These are phyloP conservation scores for Cassiopea xamachana DNA, from an alignment of 30 jellyfish, hydroid and myxozoan genomes.

Conservation along the genomic window DNA sequence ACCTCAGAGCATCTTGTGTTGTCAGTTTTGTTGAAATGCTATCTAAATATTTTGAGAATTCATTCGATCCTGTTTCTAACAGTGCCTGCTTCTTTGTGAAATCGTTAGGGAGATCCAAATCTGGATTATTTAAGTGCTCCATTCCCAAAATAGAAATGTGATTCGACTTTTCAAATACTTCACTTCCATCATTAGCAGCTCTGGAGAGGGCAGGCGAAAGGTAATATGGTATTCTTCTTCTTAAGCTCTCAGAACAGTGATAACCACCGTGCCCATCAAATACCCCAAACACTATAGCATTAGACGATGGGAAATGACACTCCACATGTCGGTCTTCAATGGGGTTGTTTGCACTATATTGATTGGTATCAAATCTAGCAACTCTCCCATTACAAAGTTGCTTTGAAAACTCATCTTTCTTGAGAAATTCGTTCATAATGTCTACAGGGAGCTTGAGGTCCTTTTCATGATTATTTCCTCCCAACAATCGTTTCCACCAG, in stretches of 20 bases:
- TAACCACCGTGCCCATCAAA: conserved; percentile 99
- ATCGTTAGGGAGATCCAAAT: conserved; percentile 58
- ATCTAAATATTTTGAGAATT: conserved; percentile 33
- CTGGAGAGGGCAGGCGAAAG: conserved; percentile 70
- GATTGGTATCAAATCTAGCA: conserved; percentile 91
- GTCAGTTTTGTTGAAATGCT: conserved; percentile 1
- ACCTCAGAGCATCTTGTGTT: conserved; percentile 54
- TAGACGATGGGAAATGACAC: conserved; percentile 62
- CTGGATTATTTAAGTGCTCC: conserved; percentile 59
- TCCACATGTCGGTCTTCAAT: conserved; percentile 98
- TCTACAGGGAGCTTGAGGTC: conserved; percentile 48
- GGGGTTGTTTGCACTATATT: conserved; percentile 84
- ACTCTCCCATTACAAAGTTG: conserved; percentile 50
- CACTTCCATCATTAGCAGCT: not conserved
- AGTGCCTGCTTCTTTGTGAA: conserved; percentile 74
- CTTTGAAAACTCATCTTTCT: conserved; percentile 48
- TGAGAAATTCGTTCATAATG: conserved; percentile 28
- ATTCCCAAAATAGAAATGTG: conserved; percentile 41
- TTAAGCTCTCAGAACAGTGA: conserved; percentile 93
- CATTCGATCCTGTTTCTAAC: conserved; percentile 69
- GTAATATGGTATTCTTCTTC: conserved; percentile 81
- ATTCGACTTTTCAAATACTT: not conserved
- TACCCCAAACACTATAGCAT: conserved; percentile 80
- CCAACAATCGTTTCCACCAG: conserved; percentile 65
- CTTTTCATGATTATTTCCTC: conserved; percentile 12